Evolutionary conservation across 1,140 invertebrate genomes (phyloP), one percentile per base, ranked within the genome.

Genomic region (Drosophila mayri): DNA sequence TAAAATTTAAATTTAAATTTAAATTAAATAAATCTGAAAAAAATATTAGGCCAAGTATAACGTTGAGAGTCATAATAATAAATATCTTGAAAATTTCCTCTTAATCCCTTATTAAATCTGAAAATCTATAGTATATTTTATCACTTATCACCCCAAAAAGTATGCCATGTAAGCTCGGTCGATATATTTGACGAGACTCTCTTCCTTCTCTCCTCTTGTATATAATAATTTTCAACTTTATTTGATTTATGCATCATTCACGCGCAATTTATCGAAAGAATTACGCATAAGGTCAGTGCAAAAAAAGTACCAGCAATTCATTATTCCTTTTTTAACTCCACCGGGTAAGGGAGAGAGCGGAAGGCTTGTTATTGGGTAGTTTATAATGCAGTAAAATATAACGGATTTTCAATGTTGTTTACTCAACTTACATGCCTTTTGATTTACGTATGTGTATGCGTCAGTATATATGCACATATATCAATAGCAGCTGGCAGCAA

Each of bases 211-310:
- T n/a, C 14, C 28, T 16, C 25, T 32, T 30, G 12, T 41, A 32
- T 25, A 74, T 62, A 58, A 46, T 67, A 58, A 52, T 72, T 61
- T 78, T 79, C 52, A 79, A 83, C 60, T 63, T 63, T 63, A 67
- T 88, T 84, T 88, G 84, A 81, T 88, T 88, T 81, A 84, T 81
- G 85, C 81, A 81, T 81, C 81, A 90, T 88, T 88, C 70, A 81
- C 85, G 70, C 60, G 63, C 70, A 81, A 90, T 90, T 88, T 88
- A 86, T 86, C 72, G 76, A 62, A 47, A 76, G 57, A 66, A 55
- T 52, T 43, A 35, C 32, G 16, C 28, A 54, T 59, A 77, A 43
- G 20, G 64, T 49, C 73, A 47, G 18, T 5, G 20, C 37, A 50
- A 64, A 57, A 41, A 60, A 64, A 30, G 12, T 1, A 9, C 20